Base-by-base conservation (phyloP, 2,888 invertebrate species). In the Oxyteleia sp. region DNA sequence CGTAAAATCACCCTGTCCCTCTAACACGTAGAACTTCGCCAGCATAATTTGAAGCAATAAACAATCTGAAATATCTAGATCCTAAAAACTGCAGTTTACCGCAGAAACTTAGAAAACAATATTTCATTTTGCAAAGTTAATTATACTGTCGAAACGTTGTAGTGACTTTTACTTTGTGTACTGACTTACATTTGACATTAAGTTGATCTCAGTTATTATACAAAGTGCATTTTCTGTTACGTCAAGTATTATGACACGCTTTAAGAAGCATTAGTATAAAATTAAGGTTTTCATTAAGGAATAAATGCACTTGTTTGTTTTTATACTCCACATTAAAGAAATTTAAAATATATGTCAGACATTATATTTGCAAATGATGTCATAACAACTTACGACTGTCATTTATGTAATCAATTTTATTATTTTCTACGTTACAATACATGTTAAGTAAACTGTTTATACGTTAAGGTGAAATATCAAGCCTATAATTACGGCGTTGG, bases 271-370 rank as follows among this genome's bases (percentile, higher is more conserved):
- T 71, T 59, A 71, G 23, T 53, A 15, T 5, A 16, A 47, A 47
- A 23, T 15, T 59, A 59, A 38, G 59, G 38, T 59, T 71, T 71
- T 47, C 47, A 71, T 71, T 47, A 71, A 23, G 23, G 23, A 49
- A 71, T 71, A 59, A 49, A 71, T 71, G 71, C 59, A 71, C 49
- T 71, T 71, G 71, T 71, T 59, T 71, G 69, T 59, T 59, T 71
- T 71, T 41, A 41, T 38, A 15, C 23, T 51, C 13, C 7, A 10
- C 7, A 15, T 41, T 41, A 15, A n/a, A 41, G 10, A 41, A 3
- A 13, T 13, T 41, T n/a, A 41, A 15, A 41, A 41, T 41, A 13
- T 41, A 41, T 13, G 15, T 41, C 41, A 41, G 10, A 10, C 32
- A 32, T 32, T 8, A 32, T 8, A 7, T 32, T 32, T 32, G 32